Evolutionary conservation across 2,113 vertebrate genomes (phyloP), one percentile per base, ranked within the genome.

Genomic region (Porphyrio hochstetteri): DNA sequence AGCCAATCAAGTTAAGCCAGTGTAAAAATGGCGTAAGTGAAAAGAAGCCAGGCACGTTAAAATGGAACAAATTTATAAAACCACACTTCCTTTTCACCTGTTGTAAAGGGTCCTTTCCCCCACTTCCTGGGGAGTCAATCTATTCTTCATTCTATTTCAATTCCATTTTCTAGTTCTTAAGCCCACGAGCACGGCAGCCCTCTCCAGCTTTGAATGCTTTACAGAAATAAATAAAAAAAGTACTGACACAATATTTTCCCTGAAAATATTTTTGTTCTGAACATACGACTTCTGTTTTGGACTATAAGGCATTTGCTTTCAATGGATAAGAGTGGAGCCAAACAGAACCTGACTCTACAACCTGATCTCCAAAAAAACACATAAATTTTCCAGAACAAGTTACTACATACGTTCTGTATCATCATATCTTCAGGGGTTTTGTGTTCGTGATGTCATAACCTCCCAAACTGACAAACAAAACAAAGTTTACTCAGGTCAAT

Each of bases 1-100:
- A 97, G 92, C 94, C 95, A 96, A 96, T 97, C 94, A 94, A 95
- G 92, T 92, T 97, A 96, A 95, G 93, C 85, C 82, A 78, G 85
- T 93, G 94, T 95, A 96, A 95, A 96, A 96, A 91, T 63, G 74
- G 81, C 33, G 9, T 64, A 93, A 95, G 92, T 13, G 13, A 95
- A 88, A 96, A 92, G 90, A 94, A 96, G 86, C 33, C 74, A 61
- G 88, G 29, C 92, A 82, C 2, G 2, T 95, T 86, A 84, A 95
- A 96, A 91, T 59, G 92, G 93, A 96, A 97, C 86, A 23, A 95
- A 94, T 95, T 88, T 40, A 82, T 95, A 96, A 95, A 95, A 86
- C 93, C 88, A 0, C 93, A 86, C 88, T 97, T 96, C 94, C 95
- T 96, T 93, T 96, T 93, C 96, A 96, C 93, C 96, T 96, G 95